Evolutionary conservation across 2,113 vertebrate species (phyloP).

Genomic region (Carettochelys insculpta): DNA sequence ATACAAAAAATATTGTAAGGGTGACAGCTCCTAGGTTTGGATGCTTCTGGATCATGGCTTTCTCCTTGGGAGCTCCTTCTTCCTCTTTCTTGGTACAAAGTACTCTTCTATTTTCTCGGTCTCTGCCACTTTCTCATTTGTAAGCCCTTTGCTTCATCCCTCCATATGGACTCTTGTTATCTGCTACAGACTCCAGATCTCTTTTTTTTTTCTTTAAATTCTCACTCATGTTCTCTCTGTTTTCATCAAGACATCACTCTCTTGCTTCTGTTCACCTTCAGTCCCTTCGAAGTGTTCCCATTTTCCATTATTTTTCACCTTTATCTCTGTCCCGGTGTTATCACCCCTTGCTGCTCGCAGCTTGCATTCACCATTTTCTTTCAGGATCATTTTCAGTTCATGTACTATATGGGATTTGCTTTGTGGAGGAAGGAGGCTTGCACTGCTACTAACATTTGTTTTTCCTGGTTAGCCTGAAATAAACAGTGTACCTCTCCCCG

Average conservation of each 20-base stretch:
- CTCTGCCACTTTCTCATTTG: not conserved
- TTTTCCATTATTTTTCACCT: not conserved
- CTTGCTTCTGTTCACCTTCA: not conserved
- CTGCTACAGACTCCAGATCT: not conserved
- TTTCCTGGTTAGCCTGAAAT: not conserved
- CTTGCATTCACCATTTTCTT: not conserved
- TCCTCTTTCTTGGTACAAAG: not conserved
- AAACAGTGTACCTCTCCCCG: not conserved
- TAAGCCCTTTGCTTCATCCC: not conserved
- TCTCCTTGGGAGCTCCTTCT: not conserved
- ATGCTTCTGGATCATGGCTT: not conserved
- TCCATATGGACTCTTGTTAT: not conserved
- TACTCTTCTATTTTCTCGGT: not conserved
- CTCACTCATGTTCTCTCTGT: constrained; percentile 28
- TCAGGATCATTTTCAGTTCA: not conserved
- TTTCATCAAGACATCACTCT: not conserved
- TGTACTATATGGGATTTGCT: not conserved
- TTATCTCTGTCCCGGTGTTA: not conserved
- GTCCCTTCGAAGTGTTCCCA: not conserved
- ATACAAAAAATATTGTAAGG: not conserved
- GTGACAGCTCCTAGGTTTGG: constrained; percentile 31
- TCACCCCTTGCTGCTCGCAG: not conserved
- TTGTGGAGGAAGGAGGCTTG: not conserved
- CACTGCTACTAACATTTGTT: not conserved
- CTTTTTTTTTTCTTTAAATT: not conserved